Base-by-base conservation (phyloP, 2,888 invertebrate species). In the Trichopoda pennipes region DNA sequence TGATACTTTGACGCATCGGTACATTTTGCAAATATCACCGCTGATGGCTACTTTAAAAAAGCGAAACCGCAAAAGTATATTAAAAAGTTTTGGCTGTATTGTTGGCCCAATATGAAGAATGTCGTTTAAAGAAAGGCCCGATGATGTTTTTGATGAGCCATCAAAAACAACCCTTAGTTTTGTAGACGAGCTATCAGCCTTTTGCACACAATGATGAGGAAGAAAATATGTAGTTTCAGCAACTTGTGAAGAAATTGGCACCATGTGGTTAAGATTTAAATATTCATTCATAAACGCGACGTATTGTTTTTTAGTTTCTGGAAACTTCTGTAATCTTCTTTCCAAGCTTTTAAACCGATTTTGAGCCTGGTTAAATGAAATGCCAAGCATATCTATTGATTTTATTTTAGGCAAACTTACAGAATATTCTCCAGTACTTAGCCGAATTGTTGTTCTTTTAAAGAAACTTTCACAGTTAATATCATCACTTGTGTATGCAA, bases 1-100 rank as follows among this genome's bases (percentile, higher is more conserved):
- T 3, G 80, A 73, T n/a, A 83, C 49, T 17, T 47, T 42, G 21
- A 85, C 68, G 38, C 81, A 80, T 3, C 83, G 74, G 17, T 84
- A 85, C 84, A 84, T 85, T 80, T 84, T 84, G 23, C 82, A 81
- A 9, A 84, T 84, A 32, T 85, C 84, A 6, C 72, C 80, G 21
- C 49, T 76, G 10, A 84, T 16, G 7, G 80, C 80, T 16, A 81
- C 21, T 17, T 66, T 75, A 21, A 75, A 77, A 7, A 49, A 77
- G 6, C 80, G 64, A 81, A 81, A 80, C 8, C 74, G 49, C 2
- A n/a, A n/a, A n/a, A n/a, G n/a, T n/a, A n/a, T n/a, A n/a, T n/a
- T n/a, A n/a, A n/a, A n/a, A n/a, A n/a, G n/a, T n/a, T n/a, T n/a
- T n/a, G n/a, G n/a, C n/a, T n/a, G n/a, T n/a, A n/a, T n/a, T n/a